A percentile compares a stretch with the other conserved stretches of the same genome.
These are phyloP conservation scores for Pseudolaguvia tuberculata DNA, from an alignment of 2,113 vertebrate genomes.

Conservation along the genomic window DNA sequence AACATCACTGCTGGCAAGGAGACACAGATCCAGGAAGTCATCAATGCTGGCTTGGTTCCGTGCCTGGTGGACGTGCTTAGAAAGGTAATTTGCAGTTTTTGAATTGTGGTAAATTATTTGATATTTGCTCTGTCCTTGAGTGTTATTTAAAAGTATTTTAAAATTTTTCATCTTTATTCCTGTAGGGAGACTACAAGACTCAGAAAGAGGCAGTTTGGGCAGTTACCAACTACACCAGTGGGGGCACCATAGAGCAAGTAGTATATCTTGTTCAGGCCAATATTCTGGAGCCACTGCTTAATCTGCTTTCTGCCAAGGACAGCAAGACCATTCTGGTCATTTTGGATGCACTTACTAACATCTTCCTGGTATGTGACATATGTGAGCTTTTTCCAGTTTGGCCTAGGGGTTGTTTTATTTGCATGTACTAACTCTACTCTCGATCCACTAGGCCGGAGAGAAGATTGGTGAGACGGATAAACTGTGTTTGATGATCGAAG, in stretches of 20 bases:
- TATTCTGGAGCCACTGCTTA: conserved; percentile 82
- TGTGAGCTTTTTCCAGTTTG: no score
- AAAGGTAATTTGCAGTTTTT: conserved; percentile 75
- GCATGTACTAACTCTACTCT: background rate
- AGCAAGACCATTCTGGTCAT: conserved; percentile 91
- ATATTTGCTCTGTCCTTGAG: no score
- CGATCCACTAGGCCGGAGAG: conserved; percentile 78
- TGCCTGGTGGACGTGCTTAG: conserved; percentile 78
- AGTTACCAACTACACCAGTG: conserved; percentile 92
- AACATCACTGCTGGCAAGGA: conserved; percentile 94
- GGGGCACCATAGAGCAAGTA: conserved; percentile 88
- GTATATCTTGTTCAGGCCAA: conserved; percentile 87
- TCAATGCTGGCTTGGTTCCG: conserved; percentile 83
- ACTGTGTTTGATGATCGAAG: conserved; percentile 90
- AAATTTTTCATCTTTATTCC: background rate
- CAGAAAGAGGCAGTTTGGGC: conserved; percentile 97
- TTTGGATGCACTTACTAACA: conserved; percentile 89
- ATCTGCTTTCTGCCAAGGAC: conserved; percentile 83
- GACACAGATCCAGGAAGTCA: conserved; percentile 89
- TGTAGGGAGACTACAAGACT: conserved; percentile 92
- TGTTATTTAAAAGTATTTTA: no score
- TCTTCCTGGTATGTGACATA: conserved; percentile 82
- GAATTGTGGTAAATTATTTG: no score
- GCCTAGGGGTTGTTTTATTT: background rate
- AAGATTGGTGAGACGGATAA: conserved; percentile 90